A percentile compares a stretch with the other conserved stretches of the same genome.
Evolutionary conservation across 1,140 invertebrate species (phyloP).

Genomic region (Whitmania pigra): DNA sequence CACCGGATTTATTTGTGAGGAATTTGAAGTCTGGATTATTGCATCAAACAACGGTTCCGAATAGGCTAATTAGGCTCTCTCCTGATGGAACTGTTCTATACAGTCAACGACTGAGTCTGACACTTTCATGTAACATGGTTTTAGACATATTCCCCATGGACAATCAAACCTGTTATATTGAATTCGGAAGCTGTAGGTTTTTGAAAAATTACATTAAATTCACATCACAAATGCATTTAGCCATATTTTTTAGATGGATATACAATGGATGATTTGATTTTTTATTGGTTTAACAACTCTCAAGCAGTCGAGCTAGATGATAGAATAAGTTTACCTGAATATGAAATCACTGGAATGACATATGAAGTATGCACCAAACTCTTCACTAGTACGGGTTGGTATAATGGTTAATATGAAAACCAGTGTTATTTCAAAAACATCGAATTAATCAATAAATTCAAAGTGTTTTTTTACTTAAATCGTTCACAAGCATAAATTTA

Average conservation of each 20-base stretch:
- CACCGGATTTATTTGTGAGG: constrained; percentile 55
- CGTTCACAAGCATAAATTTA: too few relatives aligned
- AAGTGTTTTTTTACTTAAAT: too few relatives aligned
- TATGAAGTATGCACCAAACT: background rate
- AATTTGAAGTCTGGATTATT: constrained; percentile 49
- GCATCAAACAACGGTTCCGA: constrained; percentile 44
- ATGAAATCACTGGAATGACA: background rate
- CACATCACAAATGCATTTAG: too few relatives aligned
- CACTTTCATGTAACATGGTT: constrained; percentile 71
- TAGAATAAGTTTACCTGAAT: constrained; percentile 16
- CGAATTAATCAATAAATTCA: too few relatives aligned
- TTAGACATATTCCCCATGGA: constrained; percentile 92
- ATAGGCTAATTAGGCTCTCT: constrained; percentile 52
- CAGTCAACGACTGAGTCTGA: constrained; percentile 34
- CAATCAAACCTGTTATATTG: constrained; percentile 74
- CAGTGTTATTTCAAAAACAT: too few relatives aligned
- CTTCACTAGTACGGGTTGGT: constrained; percentile 10
- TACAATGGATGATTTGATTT: constrained; percentile 29
- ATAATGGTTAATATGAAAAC: too few relatives aligned
- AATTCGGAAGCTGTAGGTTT: constrained; percentile 64
- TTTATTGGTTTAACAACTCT: constrained; percentile 26
- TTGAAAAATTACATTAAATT: too few relatives aligned
- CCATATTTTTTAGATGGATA: constrained; percentile 37
- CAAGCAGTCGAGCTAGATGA: constrained; percentile 23
- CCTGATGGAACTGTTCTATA: constrained; percentile 52